Evolutionary conservation across 2,797 vertebrate species (phyloP).

Genomic region (Crenuchus spilurus): DNA sequence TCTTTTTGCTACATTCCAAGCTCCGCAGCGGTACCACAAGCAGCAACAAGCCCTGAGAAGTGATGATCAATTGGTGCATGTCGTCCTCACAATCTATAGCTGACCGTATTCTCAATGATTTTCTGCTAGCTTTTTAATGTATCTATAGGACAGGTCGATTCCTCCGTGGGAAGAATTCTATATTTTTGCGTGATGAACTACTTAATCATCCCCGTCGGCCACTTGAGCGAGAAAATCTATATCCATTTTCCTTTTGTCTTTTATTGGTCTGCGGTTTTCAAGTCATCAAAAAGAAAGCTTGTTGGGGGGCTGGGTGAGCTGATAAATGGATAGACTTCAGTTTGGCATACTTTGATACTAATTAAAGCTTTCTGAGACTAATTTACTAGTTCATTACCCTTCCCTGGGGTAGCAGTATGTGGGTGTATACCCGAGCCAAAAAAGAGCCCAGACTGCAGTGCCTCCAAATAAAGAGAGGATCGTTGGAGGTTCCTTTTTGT

Average conservation of each 20-base stretch:
- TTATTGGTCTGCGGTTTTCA: slow-evolving; percentile 74
- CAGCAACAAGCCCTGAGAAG: slow-evolving; percentile 39
- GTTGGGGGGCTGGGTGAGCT: slow-evolving; percentile 49
- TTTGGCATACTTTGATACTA: slow-evolving; percentile 68
- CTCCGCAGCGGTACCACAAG: slow-evolving; percentile 16
- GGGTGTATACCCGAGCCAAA: slow-evolving; percentile 46
- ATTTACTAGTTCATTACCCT: slow-evolving; percentile 66
- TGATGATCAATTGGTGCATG: slow-evolving; percentile 69
- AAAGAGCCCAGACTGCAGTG: slow-evolving; percentile 25
- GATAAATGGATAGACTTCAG: slow-evolving; percentile 66
- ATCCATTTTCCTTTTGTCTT: slow-evolving; percentile 82
- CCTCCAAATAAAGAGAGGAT: slow-evolving; percentile 40
- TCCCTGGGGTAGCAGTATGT: slow-evolving; percentile 40
- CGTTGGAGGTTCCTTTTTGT: slow-evolving; percentile 25
- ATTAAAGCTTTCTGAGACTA: slow-evolving; percentile 74
- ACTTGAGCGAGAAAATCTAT: slow-evolving; percentile 79
- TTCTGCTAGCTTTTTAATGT: slow-evolving; percentile 80
- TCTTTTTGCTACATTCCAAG: slow-evolving; percentile 12
- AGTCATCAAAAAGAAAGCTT: slow-evolving; percentile 70
- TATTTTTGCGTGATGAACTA: slow-evolving; percentile 80
- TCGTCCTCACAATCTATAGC: slow-evolving; percentile 69
- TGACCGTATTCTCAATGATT: slow-evolving; percentile 75
- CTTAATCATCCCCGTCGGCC: slow-evolving; percentile 78
- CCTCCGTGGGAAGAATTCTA: slow-evolving; percentile 78
- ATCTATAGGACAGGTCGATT: slow-evolving; percentile 76